Conservation (phyloP, 2,888 invertebrate species). For the Eurytoma adleriae region DNA sequence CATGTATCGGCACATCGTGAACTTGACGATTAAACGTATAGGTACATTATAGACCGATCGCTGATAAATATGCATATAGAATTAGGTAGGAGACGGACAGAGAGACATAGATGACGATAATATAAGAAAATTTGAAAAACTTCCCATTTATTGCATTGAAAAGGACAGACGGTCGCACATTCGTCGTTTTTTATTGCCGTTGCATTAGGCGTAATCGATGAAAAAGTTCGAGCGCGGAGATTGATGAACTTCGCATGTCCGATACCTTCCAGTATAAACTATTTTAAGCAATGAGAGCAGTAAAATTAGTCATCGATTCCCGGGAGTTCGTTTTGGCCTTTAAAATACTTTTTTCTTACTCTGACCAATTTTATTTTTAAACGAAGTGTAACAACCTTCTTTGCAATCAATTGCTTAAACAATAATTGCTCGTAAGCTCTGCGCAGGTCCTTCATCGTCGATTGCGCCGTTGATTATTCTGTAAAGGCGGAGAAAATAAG, state of each 20-base stretch:
- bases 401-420: too few species aligned
- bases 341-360: too few species aligned
- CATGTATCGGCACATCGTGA: constrained; percentile 46
- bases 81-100: constrained; percentile 9
- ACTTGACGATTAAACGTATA: constrained; percentile 41
- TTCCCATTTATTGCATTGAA: background rate
- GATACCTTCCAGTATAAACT: background rate
- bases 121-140: constrained; percentile 3
- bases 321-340: too few species aligned
- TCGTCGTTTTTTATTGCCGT: constrained; percentile 11
- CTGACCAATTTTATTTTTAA: too few species aligned
- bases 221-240: constrained; percentile 1
- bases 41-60: constrained; percentile 20
- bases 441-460: background rate
- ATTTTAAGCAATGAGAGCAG: background rate
- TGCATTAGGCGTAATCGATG: background rate
- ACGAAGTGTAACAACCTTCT: too few species aligned
- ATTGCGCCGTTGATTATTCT: background rate
- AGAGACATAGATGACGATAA: constrained; percentile 9
- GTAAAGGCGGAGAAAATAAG: too few species aligned
- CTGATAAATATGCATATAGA: constrained; percentile 7
- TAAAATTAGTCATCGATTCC: too few species aligned
- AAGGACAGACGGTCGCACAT: background rate
- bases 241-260: background rate
- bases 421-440: background rate